Evolutionary conservation across 2,888 invertebrate genomes (phyloP).

Genomic region (Acrobasis repandana): DNA sequence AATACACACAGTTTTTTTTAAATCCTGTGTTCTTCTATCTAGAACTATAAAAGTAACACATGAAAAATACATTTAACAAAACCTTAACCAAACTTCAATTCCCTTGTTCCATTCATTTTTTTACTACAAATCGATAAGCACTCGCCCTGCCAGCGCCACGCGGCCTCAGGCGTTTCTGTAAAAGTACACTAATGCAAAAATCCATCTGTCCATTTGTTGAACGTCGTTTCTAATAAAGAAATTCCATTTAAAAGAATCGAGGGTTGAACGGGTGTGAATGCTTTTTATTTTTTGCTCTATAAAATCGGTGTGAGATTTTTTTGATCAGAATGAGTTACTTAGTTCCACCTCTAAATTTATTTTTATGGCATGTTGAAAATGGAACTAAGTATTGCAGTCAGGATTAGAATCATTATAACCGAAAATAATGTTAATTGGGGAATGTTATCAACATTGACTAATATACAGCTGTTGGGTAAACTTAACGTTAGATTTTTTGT

Average conservation of each 20-base stretch:
- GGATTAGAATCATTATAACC: no score
- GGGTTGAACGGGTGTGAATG: conserved; percentile 22
- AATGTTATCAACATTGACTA: no score
- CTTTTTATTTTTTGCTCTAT: conserved; percentile 17
- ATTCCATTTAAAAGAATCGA: conserved; percentile 22
- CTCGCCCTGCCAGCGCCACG: conserved; percentile 29
- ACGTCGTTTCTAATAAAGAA: conserved; percentile 23
- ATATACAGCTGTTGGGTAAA: no score
- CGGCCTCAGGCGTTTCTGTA: conserved; percentile 28
- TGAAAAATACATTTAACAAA: no score
- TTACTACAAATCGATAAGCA: conserved; percentile 31
- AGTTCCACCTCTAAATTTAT: no score
- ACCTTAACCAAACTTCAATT: background rate
- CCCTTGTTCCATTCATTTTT: conserved; percentile 20
- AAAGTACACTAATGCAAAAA: conserved; percentile 31
- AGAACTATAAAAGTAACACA: no score
- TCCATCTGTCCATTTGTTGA: conserved; percentile 23
- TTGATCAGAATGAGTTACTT: background rate
- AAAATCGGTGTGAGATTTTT: conserved; percentile 1
- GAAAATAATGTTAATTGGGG: no score
- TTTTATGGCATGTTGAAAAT: no score
- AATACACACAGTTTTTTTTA: no score
- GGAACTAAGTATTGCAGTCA: no score
- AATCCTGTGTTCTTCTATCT: no score
- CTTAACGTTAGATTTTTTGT: no score